Evolutionary conservation across 2,113 vertebrate species (phyloP).

Genomic region (Sisor rabdophorus): DNA sequence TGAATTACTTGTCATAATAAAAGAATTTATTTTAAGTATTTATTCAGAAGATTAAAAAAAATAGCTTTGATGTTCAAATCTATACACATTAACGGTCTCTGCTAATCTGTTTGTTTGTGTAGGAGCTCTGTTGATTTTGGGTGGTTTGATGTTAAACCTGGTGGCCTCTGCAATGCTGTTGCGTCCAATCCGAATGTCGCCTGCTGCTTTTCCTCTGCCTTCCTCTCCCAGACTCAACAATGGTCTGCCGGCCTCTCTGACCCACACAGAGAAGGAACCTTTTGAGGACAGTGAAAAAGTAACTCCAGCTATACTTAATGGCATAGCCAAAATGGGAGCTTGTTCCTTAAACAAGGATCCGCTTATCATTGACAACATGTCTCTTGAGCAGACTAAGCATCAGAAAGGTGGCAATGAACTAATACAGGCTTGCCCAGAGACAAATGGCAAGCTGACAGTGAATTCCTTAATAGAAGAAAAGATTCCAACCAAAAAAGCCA

Average conservation of each 20-base stretch:
- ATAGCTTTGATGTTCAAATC: background rate
- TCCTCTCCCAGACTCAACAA: constrained; percentile 57
- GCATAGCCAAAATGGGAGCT: constrained; percentile 60
- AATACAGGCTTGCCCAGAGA: constrained; percentile 51
- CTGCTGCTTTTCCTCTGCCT: constrained; percentile 23
- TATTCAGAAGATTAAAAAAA: background rate
- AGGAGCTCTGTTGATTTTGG: constrained; percentile 86
- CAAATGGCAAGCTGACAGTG: constrained; percentile 56
- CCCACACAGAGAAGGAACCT: constrained; percentile 62
- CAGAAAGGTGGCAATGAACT: constrained; percentile 45
- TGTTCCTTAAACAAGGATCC: constrained; percentile 46
- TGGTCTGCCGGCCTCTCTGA: constrained; percentile 53
- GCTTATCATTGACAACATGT: constrained; percentile 44
- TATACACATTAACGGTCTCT: background rate
- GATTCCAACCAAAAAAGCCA: constrained; percentile 39
- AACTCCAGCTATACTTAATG: constrained; percentile 62
- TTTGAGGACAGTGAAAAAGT: constrained; percentile 60
- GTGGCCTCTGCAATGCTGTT: constrained; percentile 88
- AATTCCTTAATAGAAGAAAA: constrained; percentile 49
- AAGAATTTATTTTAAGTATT: background rate
- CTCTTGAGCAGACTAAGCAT: constrained; percentile 45
- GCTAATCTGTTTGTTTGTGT: constrained; percentile 20
- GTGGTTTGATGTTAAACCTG: constrained; percentile 84
- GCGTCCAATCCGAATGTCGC: constrained; percentile 64
- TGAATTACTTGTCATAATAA: background rate